These are phyloP conservation scores for Perccottus glenii DNA, from an alignment of 2,113 vertebrate genomes.

Conservation along the genomic window DNA sequence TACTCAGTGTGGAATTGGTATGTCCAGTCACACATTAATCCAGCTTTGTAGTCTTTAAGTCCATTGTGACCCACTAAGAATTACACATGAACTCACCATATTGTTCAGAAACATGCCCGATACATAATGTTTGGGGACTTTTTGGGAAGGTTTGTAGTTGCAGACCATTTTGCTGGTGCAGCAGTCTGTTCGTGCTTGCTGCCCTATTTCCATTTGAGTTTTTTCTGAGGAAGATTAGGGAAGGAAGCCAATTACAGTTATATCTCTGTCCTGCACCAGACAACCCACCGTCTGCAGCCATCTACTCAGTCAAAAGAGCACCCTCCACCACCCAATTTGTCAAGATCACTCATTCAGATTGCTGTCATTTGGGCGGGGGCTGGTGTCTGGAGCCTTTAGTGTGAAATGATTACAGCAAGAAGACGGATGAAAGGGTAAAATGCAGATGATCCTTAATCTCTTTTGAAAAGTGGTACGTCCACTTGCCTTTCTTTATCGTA, in stretches of 20 bases:
- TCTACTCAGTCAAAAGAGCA: conserved; percentile 49
- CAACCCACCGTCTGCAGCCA: conserved; percentile 55
- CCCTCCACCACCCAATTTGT: conserved; percentile 69
- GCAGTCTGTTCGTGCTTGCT: conserved; percentile 28
- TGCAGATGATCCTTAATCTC: conserved; percentile 78
- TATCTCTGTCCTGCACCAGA: conserved; percentile 66
- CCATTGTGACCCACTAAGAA: conserved; percentile 67
- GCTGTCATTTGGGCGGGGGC: conserved; percentile 58
- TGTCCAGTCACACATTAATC: conserved; percentile 74
- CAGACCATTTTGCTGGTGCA: conserved; percentile 33
- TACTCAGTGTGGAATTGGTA: conserved; percentile 71
- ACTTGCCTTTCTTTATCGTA: conserved; percentile 63
- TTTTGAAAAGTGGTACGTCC: conserved; percentile 67
- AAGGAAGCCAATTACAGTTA: conserved; percentile 72
- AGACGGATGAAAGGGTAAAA: conserved; percentile 67
- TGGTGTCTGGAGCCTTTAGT: conserved; percentile 38
- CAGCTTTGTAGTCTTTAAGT: conserved; percentile 72
- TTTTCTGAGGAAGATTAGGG: conserved; percentile 55
- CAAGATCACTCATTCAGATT: conserved; percentile 75
- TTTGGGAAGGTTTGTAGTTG: conserved; percentile 20
- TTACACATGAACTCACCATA: conserved; percentile 63
- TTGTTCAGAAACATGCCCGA: conserved; percentile 56
- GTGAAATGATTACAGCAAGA: conserved; percentile 53
- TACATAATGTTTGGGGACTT: conserved; percentile 48
- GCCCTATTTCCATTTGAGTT: conserved; percentile 35